Percentiles rank a stretch among this genome's conserved stretches.
Evolutionary conservation across 2,888 invertebrate species (phyloP).

Genomic region (Clitarchus hookeri): DNA sequence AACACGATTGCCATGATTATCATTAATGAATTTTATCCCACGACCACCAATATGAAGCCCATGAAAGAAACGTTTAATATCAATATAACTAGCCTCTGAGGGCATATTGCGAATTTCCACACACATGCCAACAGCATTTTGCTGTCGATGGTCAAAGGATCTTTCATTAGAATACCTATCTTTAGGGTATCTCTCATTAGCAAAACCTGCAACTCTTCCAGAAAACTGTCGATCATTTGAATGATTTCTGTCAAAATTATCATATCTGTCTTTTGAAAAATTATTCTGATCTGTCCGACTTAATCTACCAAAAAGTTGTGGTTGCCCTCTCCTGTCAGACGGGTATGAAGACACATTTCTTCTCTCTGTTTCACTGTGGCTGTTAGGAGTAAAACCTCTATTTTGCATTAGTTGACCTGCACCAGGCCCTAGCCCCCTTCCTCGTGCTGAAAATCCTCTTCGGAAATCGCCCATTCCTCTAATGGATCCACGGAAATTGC

Average conservation of each 20-base stretch:
- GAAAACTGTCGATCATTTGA: conserved; percentile 22
- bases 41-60: conserved; percentile 76
- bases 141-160: conserved; percentile 15
- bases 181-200: conserved; percentile 28
- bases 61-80: conserved; percentile 80
- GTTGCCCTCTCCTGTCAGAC: conserved; percentile 31
- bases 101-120: conserved; percentile 77
- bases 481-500: conserved; percentile 31
- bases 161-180: conserved; percentile 20
- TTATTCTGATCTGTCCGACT: not conserved
- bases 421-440: conserved; percentile 33
- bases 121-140: conserved; percentile 56
- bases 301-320: not conserved
- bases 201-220: conserved; percentile 25
- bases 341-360: conserved; percentile 26
- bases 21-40: conserved; percentile 85
- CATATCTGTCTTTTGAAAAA: conserved; percentile 23
- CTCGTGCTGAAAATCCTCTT: conserved; percentile 25
- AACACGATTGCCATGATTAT: conserved; percentile 75
- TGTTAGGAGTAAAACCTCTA: conserved; percentile 24
- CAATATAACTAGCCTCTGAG: conserved; percentile 72
- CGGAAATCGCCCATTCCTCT: conserved; percentile 32
- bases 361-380: conserved; percentile 28
- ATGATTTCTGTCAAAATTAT: conserved; percentile 33
- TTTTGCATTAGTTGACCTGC: conserved; percentile 33